phyloP scores from a whole-genome alignment of 2,113 vertebrate genomes.

The Pluvialis apricaria region DNA sequence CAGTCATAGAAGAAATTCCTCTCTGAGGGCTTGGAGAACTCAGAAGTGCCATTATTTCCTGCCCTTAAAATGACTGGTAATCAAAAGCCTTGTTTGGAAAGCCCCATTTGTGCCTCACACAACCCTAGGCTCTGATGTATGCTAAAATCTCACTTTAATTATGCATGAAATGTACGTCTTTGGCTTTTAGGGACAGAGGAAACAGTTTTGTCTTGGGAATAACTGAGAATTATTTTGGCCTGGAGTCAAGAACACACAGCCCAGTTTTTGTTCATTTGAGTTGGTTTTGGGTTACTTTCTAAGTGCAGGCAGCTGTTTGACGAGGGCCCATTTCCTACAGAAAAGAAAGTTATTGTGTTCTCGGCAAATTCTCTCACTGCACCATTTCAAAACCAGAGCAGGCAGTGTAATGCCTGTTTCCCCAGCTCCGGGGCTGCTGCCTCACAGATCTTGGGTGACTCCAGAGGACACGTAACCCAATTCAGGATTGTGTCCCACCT shows the following conservation, averaged over 20 bases:
- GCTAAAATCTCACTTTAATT: conserved; percentile 54
- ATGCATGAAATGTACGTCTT: conserved; percentile 49
- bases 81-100: conserved; percentile 53
- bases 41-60: conserved; percentile 29
- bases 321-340: background rate
- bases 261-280: conserved; percentile 11
- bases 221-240: conserved; percentile 48
- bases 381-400: background rate
- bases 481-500: background rate
- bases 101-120: conserved; percentile 40
- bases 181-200: conserved; percentile 58
- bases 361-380: background rate
- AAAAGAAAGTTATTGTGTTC: background rate
- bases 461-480: accelerated
- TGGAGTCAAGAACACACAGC: conserved; percentile 30
- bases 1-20: background rate
- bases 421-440: background rate
- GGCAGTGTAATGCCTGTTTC: background rate
- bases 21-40: background rate
- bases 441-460: background rate
- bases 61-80: conserved; percentile 48
- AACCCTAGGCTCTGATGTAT: conserved; percentile 15
- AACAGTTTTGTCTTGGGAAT: conserved; percentile 55
- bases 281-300: conserved; percentile 23
- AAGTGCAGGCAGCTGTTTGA: conserved; percentile 16